Percentiles rank a stretch among this genome's conserved stretches.
Conservation (phyloP, 2,113 vertebrate genomes). For the Hippocampus abdominalis region DNA sequence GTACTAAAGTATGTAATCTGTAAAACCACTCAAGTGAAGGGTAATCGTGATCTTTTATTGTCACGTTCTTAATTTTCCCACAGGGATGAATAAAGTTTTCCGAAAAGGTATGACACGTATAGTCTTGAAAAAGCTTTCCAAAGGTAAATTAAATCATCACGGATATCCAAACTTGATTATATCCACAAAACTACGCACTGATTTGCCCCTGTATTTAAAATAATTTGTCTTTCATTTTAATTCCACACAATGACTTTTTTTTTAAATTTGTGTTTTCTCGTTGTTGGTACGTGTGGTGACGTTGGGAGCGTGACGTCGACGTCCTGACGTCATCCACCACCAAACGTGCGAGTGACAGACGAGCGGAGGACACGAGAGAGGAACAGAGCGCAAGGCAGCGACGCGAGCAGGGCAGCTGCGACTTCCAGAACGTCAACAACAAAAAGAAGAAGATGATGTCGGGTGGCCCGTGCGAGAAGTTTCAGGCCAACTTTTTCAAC, state of each 20-base stretch:
- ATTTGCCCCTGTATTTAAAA: no score
- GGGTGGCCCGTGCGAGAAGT: not conserved
- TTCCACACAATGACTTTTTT: not conserved
- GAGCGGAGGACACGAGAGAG: not conserved
- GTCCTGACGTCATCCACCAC: not conserved
- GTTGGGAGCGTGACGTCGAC: not conserved
- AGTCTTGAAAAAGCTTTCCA: no score
- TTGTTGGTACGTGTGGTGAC: not conserved
- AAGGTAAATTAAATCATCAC: no score
- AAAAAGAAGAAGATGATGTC: not conserved
- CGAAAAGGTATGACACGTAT: no score
- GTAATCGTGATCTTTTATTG: no score
- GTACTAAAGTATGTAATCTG: no score
- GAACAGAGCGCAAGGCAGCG: not conserved
- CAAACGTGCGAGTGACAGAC: not conserved
- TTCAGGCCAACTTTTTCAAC: conserved; percentile 7
- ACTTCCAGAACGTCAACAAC: not conserved
- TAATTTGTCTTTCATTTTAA: not conserved
- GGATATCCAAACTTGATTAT: no score
- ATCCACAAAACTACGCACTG: no score
- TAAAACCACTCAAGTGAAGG: no score
- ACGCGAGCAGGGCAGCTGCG: not conserved
- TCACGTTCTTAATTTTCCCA: not conserved
- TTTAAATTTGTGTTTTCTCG: not conserved
- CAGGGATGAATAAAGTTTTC: no score